These are phyloP conservation scores for Cryptus viduatorius DNA, from an alignment of 2,888 invertebrate species.

Conservation along the genomic window DNA sequence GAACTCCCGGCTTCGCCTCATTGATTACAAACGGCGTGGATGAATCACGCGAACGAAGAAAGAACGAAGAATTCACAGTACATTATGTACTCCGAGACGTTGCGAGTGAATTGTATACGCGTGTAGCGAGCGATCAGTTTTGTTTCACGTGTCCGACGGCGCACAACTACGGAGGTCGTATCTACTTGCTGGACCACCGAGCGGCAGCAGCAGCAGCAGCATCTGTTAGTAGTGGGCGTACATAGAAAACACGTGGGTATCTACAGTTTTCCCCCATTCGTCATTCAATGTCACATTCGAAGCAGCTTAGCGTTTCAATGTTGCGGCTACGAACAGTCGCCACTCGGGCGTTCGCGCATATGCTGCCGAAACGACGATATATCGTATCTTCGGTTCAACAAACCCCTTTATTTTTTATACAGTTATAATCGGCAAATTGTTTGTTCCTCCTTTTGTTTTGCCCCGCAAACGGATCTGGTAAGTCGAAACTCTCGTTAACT, in stretches of 20 bases:
- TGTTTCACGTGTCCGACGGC: conserved; percentile 1
- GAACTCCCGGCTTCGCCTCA: not conserved
- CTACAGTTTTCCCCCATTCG: conserved; percentile 12
- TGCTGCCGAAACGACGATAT: not conserved
- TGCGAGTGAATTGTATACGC: too few species aligned
- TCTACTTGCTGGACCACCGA: conserved; percentile 34
- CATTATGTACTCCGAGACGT: not conserved
- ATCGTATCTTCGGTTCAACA: not conserved
- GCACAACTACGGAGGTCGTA: not conserved
- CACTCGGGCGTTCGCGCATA: not conserved
- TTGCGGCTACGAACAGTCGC: not conserved
- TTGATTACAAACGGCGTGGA: conserved; percentile 5
- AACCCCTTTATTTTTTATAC: not conserved
- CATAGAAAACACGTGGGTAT: not conserved
- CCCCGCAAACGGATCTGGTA: too few species aligned
- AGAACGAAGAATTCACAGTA: not conserved
- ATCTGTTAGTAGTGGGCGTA: not conserved
- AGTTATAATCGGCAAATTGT: not conserved
- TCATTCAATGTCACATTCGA: conserved; percentile 16
- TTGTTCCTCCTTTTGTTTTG: not conserved
- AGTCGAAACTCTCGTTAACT: too few species aligned
- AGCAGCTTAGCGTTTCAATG: conserved; percentile 1
- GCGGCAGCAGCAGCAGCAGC: not conserved
- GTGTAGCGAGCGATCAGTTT: not conserved
- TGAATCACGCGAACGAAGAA: not conserved